These are phyloP conservation scores for Chaetops frenatus DNA, from an alignment of 2,113 vertebrate species.

Conservation along the genomic window DNA sequence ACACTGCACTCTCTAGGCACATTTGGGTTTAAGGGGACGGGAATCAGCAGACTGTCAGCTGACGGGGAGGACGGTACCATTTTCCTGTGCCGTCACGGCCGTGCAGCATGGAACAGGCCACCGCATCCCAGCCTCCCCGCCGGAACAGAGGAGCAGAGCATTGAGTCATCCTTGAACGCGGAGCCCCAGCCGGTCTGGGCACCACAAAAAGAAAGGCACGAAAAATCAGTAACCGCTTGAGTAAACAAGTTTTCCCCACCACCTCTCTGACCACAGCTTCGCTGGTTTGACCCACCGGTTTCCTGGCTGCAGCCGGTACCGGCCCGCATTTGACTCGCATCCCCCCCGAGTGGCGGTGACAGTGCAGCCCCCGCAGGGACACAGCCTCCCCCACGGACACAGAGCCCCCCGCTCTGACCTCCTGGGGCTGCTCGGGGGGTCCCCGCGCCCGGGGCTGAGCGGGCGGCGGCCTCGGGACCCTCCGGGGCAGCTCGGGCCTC, in stretches of 20 bases:
- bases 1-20: not conserved
- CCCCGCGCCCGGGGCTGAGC: not conserved
- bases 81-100: not conserved
- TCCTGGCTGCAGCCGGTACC: not conserved
- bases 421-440: not conserved
- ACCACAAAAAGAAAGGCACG: not conserved
- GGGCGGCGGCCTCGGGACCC: not conserved
- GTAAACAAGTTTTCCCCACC: not conserved
- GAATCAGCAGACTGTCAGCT: conserved; percentile 12
- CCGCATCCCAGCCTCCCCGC: not conserved
- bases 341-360: not conserved
- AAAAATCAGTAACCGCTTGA: not conserved
- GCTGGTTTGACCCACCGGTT: not conserved
- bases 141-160: not conserved
- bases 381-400: not conserved
- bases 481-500: not conserved
- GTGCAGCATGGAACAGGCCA: not conserved
- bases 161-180: not conserved
- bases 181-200: not conserved
- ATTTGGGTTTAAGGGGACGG: not conserved
- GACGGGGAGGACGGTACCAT: not conserved
- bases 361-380: not conserved
- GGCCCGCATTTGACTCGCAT: rapidly evolving
- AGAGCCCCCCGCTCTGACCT: not conserved
- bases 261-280: not conserved